A percentile compares a stretch with the other conserved stretches of the same genome.
Evolutionary conservation across 2,888 invertebrate genomes (phyloP).

Genomic region (Liodrosophila aerea): DNA sequence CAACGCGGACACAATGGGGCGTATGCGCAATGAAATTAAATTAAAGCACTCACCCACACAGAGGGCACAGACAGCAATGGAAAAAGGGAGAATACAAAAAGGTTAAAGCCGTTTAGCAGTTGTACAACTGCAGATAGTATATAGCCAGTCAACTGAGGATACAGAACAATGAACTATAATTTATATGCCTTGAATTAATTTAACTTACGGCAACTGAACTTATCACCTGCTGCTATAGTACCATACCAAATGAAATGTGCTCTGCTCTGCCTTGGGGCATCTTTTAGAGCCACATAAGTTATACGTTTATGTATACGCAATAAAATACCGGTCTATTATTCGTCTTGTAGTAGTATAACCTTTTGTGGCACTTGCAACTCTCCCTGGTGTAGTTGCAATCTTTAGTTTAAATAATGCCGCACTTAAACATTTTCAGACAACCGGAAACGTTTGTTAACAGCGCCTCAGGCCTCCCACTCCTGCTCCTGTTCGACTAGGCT

Average conservation of each 20-base stretch:
- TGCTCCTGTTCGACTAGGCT: slow-evolving; percentile 31
- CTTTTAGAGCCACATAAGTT: slow-evolving; percentile 11
- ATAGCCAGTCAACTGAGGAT: slow-evolving; percentile 4
- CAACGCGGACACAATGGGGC: slow-evolving; percentile 35
- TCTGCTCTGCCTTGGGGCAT: slow-evolving; percentile 30
- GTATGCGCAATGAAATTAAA: slow-evolving; percentile 52
- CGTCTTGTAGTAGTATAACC: neutral
- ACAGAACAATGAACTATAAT: slow-evolving; percentile 66
- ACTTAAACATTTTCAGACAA: slow-evolving; percentile 56
- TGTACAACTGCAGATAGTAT: slow-evolving; percentile 2
- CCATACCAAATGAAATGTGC: slow-evolving; percentile 35
- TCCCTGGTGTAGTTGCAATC: slow-evolving; percentile 57
- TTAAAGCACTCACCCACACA: slow-evolving; percentile 16
- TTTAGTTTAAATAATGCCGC: slow-evolving; percentile 68
- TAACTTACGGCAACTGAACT: slow-evolving; percentile 50
- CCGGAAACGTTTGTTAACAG: slow-evolving; percentile 22
- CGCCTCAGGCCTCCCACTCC: slow-evolving; percentile 8
- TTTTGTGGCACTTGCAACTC: slow-evolving; percentile 40
- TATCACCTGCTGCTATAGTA: slow-evolving; percentile 67
- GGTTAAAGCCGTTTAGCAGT: too few relatives aligned
- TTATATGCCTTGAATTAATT: slow-evolving; percentile 69
- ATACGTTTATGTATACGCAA: slow-evolving; percentile 20
- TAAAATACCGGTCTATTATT: slow-evolving; percentile 24
- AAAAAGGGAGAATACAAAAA: slow-evolving; percentile 2
- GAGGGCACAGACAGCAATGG: slow-evolving; percentile 18